Evolutionary conservation across 1,140 invertebrate genomes (phyloP).

Genomic region (Trinorchestia longiramus): DNA sequence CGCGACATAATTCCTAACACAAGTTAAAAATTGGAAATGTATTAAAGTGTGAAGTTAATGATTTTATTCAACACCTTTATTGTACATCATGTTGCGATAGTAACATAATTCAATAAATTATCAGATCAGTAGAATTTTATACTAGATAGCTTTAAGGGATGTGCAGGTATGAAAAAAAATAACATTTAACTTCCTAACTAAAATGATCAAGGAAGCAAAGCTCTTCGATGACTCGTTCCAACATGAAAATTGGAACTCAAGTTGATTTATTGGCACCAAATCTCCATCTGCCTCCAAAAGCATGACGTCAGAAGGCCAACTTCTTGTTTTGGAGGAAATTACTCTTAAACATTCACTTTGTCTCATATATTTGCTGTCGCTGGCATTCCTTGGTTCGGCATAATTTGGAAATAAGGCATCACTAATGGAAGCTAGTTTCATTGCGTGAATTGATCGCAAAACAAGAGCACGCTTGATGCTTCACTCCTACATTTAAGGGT

Average conservation of each 20-base stretch:
- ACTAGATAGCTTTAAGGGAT: too few species aligned
- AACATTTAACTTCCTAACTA: background rate
- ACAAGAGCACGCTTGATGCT: background rate
- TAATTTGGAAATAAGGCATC: conserved; percentile 37
- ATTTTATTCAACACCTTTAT: too few species aligned
- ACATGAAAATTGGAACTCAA: background rate
- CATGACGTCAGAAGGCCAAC: background rate
- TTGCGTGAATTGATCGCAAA: background rate
- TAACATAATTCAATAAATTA: too few species aligned
- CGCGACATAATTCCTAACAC: too few species aligned
- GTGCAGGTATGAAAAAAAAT: background rate
- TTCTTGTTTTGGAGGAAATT: background rate
- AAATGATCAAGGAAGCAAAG: background rate
- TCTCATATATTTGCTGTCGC: background rate
- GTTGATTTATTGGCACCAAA: background rate
- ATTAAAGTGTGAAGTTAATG: too few species aligned
- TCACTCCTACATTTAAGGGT: background rate
- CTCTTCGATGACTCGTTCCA: background rate
- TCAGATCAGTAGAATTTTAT: too few species aligned
- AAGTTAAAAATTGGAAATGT: too few species aligned
- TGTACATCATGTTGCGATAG: too few species aligned
- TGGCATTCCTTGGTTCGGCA: background rate
- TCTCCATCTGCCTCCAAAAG: background rate
- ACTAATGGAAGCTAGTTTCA: background rate
- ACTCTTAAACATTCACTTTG: background rate